Evolutionary conservation across 2,797 vertebrate genomes (phyloP), one percentile per base, ranked within the genome.

Genomic region (Limnodromus scolopaceus): DNA sequence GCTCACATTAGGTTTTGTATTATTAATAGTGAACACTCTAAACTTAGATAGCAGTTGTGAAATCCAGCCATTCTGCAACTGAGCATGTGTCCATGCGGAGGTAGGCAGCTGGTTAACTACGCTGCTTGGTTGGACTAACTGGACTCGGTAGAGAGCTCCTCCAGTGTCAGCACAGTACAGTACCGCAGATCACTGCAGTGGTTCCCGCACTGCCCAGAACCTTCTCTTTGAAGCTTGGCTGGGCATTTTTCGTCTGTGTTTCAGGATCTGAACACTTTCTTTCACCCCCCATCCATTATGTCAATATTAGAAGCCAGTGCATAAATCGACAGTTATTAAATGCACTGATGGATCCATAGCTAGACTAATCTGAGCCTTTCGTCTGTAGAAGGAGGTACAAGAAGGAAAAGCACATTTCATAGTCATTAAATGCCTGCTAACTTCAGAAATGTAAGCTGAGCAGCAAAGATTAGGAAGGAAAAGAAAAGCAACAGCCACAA

Each of bases 321-420:
- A 54, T 71, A 70, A 91, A 87, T 82, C 32, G 81, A 53, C 55
- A 70, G 46, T 48, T 82, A 57, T 27, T 84, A 94, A 94, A 80
- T 13, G 48, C 28, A 39, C 39, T 58, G 58, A 76, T 54, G 54
- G 79, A 80, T 64, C 51, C 54, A 24, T 5, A 45, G 48, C 53
- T 79, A 71, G 51, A 34, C 46, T 80, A 82, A 92, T 88, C 55
- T 77, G 41, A 88, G 36, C 43, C 54, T 90, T 63, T 92, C 20
- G 63, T 82, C 64, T 72, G 78, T 6, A 84, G 74, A 69, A 85
- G 51, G 72, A 91, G 28, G 19, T 43, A 57, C 12, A 34, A 69
- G 76, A 87, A 84, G 58, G 24, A 93, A 87, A 94, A 84, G 24
- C 38, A 80, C 39, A 60, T 92, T 95, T 93, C 57, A 53, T 55